Evolutionary conservation across 2,113 vertebrate species (phyloP), one percentile per base, ranked within the genome.

Genomic region (Glareola pratincola): DNA sequence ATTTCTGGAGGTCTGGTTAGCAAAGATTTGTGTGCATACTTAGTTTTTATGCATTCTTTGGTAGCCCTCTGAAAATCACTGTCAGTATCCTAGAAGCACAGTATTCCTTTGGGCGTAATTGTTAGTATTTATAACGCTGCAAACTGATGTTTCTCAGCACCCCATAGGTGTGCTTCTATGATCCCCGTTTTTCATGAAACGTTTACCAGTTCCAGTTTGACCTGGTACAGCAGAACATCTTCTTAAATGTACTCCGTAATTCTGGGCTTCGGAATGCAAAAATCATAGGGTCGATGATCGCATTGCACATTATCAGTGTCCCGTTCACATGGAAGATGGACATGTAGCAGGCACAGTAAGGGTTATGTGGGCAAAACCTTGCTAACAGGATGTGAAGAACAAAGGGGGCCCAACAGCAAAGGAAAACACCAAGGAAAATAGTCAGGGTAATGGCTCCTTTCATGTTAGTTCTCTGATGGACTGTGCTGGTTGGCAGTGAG

Each of bases 351-450:
- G 98, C 98, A 22, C 99, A 99, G 88, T 99, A 99, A 4, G 99
- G 99, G 94, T 99, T 99, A 43, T 95, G 91, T 5, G 99, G 99
- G 84, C 99, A 99, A 97, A 99, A 98, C 56, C 97, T 98, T 75
- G 99, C 98, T 85, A 99, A 97, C 75, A 99, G 97, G 10, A 99
- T 98, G 85, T 99, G 99, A 37, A 99, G 97, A 86, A 99, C 98
- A 91, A 99, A 99, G 5, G 99, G 99, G 0, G 98, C 98, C 99
- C 99, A 99, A 57, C 99, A 99, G 59, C 98, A 98, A 85, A 99
- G 97, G 66, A 99, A 99, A 37, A 99, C 98, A 15, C 99, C 99
- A 9, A 99, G 98, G 39, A 99, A 98, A 84, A 99, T 98, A 30
- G 99, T 99, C 72, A 99, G 92, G 0, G 99, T 99, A 81, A 99